Evolutionary conservation across 1,140 invertebrate species (phyloP).

Genomic region (Heterodera schachtii): DNA sequence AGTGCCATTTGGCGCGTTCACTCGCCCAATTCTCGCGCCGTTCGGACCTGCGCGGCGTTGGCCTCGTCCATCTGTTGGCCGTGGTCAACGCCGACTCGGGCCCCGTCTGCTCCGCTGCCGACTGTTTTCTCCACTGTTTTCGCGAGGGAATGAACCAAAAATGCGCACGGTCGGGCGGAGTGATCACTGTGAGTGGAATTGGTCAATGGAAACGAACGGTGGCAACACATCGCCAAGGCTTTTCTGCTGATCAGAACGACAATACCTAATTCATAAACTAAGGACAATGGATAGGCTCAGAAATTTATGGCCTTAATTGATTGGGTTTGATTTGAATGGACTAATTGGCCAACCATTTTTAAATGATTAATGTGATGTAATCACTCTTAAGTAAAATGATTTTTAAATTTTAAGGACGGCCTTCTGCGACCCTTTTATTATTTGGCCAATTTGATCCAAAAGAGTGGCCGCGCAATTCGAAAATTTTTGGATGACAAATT

Average conservation of each 20-base stretch:
- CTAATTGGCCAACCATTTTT: too few species aligned
- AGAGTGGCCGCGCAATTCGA: conserved; percentile 11
- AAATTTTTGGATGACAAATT: conserved; percentile 22
- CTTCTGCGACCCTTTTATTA: conserved; percentile 28
- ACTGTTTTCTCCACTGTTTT: conserved; percentile 26
- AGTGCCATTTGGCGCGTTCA: conserved; percentile 16
- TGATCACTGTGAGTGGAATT: conserved; percentile 14
- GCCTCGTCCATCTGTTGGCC: conserved; percentile 13
- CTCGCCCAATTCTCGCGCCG: conserved; percentile 25
- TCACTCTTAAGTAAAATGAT: background rate
- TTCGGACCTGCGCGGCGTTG: conserved; percentile 6
- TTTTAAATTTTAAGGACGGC: conserved; percentile 13
- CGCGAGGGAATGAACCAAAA: conserved; percentile 11
- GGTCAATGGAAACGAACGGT: too few species aligned
- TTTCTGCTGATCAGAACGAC: too few species aligned
- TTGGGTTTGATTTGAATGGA: too few species aligned
- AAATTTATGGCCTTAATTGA: conserved; percentile 2
- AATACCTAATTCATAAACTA: too few species aligned
- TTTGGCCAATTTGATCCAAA: conserved; percentile 22
- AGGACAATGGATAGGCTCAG: too few species aligned
- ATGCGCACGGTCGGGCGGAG: conserved; percentile 19
- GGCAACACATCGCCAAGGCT: too few species aligned
- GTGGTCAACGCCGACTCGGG: conserved; percentile 14
- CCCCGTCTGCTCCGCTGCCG: conserved; percentile 3
- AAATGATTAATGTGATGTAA: too few species aligned